Evolutionary conservation across 2,797 vertebrate genomes (phyloP), one percentile per base, ranked within the genome.

Genomic region (Micromesistius poutassou): DNA sequence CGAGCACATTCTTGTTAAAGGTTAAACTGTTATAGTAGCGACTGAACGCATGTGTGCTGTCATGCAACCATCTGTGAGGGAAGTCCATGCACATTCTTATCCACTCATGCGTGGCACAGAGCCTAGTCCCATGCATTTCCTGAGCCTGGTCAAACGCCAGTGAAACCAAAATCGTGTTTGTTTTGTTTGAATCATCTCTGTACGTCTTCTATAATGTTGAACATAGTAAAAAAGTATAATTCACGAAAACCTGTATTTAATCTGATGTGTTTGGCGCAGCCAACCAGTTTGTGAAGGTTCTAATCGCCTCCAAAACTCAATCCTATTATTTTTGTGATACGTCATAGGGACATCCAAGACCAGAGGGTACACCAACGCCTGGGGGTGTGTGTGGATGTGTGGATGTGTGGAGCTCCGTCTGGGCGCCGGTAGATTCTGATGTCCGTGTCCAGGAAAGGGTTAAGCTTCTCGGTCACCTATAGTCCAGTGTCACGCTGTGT

Each of bases 71-170:
- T 72, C 31, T 71, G 30, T 68, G 5, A n/a, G 30, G 38, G 38
- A 72, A 22, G 46, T 50, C 13, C 14, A 19, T 40, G 19, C 55
- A 71, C 74, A 71, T 76, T 74, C 73, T 30, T 71, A 30, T 30
- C 62, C 10, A 30, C 16, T 36, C 31, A 55, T 50, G 30, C 38
- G 55, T 74, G n/a, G 33, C 30, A 8, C 50, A 50, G 10, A 28
- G n/a, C 9, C 66, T 7, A 22, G 62, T 19, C 70, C 70, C 70
- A 19, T 33, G 70, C 31, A 71, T 33, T 71, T 71, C 31, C 70
- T 71, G 31, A 14, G 14, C 62, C n/a, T 13, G n/a, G 62, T 68
- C 1, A 28, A 68, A 68, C 9, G 62, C 22, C 55, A 62, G 55
- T 62, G 55, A 25, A 62, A 22, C 55, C 55, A 62, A 25, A 62